A percentile compares a stretch with the other conserved stretches of the same genome.
These are phyloP conservation scores for Actinemys pallida DNA, from an alignment of 2,113 vertebrate species.

Conservation along the genomic window DNA sequence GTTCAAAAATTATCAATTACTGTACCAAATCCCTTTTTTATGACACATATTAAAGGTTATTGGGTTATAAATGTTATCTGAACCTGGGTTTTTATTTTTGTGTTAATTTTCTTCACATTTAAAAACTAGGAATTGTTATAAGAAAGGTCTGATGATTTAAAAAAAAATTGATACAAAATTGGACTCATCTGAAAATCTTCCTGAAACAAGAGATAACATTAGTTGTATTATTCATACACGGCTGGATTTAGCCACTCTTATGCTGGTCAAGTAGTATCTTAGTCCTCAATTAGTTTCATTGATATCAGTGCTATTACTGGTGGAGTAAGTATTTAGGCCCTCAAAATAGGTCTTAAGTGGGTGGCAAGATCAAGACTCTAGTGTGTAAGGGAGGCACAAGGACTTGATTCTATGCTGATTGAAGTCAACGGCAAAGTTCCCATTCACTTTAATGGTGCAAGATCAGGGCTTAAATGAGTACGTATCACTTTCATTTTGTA, in stretches of 20 bases:
- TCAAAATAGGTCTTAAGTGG: background rate
- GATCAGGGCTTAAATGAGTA: background rate
- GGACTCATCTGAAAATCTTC: background rate
- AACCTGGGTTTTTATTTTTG: constrained; percentile 19
- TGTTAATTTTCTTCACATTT: constrained; percentile 48
- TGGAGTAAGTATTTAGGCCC: accelerated
- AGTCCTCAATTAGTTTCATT: background rate
- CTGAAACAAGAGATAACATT: background rate
- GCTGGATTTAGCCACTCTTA: background rate
- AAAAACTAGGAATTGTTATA: background rate
- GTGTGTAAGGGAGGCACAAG: background rate
- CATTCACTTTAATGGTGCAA: background rate
- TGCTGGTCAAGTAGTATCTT: background rate
- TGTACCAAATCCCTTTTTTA: constrained; percentile 66
- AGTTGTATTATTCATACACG: background rate
- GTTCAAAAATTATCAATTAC: constrained; percentile 69
- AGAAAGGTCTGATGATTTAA: background rate
- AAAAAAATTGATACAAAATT: constrained; percentile 33
- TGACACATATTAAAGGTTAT: constrained; percentile 62
- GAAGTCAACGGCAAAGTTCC: background rate
- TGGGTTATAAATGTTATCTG: constrained; percentile 6
- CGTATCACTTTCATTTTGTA: background rate
- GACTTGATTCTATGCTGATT: accelerated
- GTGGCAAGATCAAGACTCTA: background rate
- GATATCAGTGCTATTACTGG: background rate